phyloP scores from a whole-genome alignment of 2,888 invertebrate species.

The Steromphala cineraria region DNA sequence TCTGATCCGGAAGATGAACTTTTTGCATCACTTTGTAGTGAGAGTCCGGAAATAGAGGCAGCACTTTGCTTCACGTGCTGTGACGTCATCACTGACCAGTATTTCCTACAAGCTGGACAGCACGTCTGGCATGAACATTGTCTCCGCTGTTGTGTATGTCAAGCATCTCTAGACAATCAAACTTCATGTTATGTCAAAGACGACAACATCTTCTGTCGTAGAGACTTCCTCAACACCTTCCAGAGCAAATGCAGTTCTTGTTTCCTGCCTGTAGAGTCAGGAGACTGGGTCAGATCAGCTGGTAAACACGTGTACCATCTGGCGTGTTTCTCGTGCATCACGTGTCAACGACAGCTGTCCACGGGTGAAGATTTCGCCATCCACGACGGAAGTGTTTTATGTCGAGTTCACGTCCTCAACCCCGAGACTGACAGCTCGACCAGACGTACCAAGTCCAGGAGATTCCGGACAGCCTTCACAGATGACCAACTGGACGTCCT shows the following conservation, averaged over 20 bases:
- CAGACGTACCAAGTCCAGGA: conserved; percentile 87
- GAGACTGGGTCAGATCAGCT: conserved; percentile 97
- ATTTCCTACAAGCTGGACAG: conserved; percentile 91
- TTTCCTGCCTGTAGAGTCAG: neutral
- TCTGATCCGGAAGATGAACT: no score
- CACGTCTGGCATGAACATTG: conserved; percentile 94
- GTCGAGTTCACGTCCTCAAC: conserved; percentile 89
- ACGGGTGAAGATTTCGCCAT: conserved; percentile 96
- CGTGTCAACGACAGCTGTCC: conserved; percentile 77
- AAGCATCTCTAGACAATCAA: conserved; percentile 90
- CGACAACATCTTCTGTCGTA: conserved; percentile 93
- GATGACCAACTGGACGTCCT: conserved; percentile 95
- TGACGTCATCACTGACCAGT: conserved; percentile 89
- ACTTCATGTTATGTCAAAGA: conserved; percentile 95
- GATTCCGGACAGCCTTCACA: conserved; percentile 97
- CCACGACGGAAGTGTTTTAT: conserved; percentile 93
- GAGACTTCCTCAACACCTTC: conserved; percentile 84
- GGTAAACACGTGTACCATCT: conserved; percentile 93
- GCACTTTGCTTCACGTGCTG: conserved; percentile 83
- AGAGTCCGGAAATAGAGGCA: no score
- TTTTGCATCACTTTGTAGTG: no score
- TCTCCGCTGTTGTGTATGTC: conserved; percentile 93
- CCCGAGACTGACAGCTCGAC: neutral
- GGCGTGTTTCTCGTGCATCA: conserved; percentile 99
- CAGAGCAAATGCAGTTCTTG: neutral